phyloP scores from a whole-genome alignment of 2,888 invertebrate species.

The Chrysolina haemoptera region DNA sequence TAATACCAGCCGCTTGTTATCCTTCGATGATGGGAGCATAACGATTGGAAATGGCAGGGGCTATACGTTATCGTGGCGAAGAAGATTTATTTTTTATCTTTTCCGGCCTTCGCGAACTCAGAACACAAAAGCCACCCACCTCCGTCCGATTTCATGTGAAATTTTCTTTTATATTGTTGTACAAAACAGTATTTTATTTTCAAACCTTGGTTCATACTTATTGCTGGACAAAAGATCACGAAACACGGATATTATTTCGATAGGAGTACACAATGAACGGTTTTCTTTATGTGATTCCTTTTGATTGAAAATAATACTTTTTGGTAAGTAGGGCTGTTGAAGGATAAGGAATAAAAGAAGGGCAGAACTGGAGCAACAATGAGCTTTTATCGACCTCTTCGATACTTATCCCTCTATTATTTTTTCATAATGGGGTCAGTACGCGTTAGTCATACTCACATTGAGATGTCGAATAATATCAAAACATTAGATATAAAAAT shows the following conservation, averaged over 20 bases:
- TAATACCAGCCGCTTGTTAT: conserved; percentile 1
- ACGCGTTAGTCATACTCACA: too few relatives aligned
- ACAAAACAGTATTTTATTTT: not conserved
- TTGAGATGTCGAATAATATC: too few relatives aligned
- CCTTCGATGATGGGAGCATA: conserved; percentile 10
- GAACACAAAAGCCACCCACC: conserved; percentile 10
- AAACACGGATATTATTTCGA: not conserved
- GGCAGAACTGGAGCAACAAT: too few relatives aligned
- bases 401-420: too few relatives aligned
- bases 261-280: not conserved
- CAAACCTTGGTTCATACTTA: conserved; percentile 15
- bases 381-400: too few relatives aligned
- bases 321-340: too few relatives aligned
- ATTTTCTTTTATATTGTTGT: conserved; percentile 4
- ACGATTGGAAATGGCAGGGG: conserved; percentile 6
- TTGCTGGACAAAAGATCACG: not conserved
- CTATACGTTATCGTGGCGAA: not conserved
- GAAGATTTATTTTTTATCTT: conserved; percentile 9
- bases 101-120: not conserved
- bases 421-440: too few relatives aligned
- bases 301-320: not conserved
- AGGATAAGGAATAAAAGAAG: too few relatives aligned
- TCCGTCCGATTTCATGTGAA: not conserved
- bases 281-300: not conserved
- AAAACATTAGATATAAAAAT: too few relatives aligned